These are phyloP conservation scores for Malacosoma neustria DNA, from an alignment of 2,888 invertebrate genomes.

Conservation along the genomic window DNA sequence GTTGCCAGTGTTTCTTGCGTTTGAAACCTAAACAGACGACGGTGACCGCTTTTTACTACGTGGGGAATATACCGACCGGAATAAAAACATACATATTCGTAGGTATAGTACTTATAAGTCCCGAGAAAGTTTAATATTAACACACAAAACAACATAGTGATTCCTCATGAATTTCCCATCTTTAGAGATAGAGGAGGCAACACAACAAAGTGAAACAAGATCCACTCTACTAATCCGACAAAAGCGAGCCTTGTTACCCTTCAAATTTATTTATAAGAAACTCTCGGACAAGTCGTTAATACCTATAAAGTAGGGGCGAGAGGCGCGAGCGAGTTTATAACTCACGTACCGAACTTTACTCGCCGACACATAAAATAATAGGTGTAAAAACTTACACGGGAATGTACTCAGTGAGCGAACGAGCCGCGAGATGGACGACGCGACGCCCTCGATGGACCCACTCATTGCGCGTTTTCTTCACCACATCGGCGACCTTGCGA, in stretches of 20 bases:
- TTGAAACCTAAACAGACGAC: too few species aligned
- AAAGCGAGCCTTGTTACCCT: constrained; percentile 75
- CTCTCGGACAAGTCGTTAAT: constrained; percentile 76
- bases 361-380: constrained; percentile 76
- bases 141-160: background rate
- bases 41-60: too few species aligned
- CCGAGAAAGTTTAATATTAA: background rate
- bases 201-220: constrained; percentile 74
- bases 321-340: constrained; percentile 74
- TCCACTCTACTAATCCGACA: constrained; percentile 75
- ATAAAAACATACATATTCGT: too few species aligned
- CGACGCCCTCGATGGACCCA: constrained; percentile 19
- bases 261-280: constrained; percentile 76
- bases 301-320: constrained; percentile 76
- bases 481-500: constrained; percentile 8
- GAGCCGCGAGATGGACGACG: constrained; percentile 64
- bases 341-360: constrained; percentile 76
- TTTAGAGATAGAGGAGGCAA: constrained; percentile 62
- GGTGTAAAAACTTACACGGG: constrained; percentile 75
- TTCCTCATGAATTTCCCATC: constrained; percentile 51
- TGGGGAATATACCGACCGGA: too few species aligned
- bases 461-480: background rate
- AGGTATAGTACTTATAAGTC: too few species aligned
- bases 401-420: constrained; percentile 73
- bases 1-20: too few species aligned